Evolutionary conservation across 1,140 invertebrate species (phyloP), one percentile per base, ranked within the genome.

Genomic region (Homalodisca vitripennis): DNA sequence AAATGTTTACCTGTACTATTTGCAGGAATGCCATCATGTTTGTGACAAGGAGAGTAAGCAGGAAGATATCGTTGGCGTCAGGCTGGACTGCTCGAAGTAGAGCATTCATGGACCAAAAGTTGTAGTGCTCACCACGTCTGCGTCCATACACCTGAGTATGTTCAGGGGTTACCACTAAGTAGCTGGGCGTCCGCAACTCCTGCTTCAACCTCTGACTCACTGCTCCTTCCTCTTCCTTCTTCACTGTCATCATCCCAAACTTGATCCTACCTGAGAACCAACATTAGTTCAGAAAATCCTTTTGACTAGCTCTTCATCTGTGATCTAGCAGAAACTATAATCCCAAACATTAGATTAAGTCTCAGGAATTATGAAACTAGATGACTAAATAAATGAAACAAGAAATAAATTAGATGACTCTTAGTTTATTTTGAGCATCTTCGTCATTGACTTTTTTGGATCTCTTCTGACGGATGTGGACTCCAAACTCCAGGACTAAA

Each of bases 21-120:
- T 83, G 80, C 74, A 84, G 78, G n/a, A 74, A 75, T 22, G 78
- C 80, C 24, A 82, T 64, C 68, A 80, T 72, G 76, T 84, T 84
- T 41, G 80, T 78, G 17, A 83, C 65, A 24, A 81, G 67, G 31
- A 84, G 75, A 73, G 78, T 82, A 26, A 77, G 74, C 1, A 84
- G 74, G 74, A 85, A 84, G 10, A 84, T 73, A 75, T 85, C 84
- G 78, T 84, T 85, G 29, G 82, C 77, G 75, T 83, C 83, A 6
- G 84, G 84, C 72, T 81, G 78, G 12, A 84, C 73, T 41, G 77
- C 76, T 71, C 78, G 78, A 20, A 85, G 74, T 72, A 82, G 82
- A 24, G 77, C 71, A 73, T 82, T 82, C 80, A 84, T 80, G 1
- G 78, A 76, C 57, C 73, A 70, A 72, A 80, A 83, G 65, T 79